phyloP scores from a whole-genome alignment of 2,888 invertebrate genomes.

The Apotomis turbidana region DNA sequence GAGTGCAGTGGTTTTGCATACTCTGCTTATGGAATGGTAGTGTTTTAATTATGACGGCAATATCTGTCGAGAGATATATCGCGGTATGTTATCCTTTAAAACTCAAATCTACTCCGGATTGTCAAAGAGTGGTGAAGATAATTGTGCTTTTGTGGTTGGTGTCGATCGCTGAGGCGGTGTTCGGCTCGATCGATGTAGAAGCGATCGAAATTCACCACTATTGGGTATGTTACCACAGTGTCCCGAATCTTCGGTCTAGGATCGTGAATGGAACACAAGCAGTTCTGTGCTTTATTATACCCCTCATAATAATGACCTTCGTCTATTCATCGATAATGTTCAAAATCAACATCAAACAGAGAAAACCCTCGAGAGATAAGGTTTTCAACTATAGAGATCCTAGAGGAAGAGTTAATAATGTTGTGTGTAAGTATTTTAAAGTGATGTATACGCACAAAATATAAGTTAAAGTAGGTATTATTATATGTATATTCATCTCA shows the following conservation, averaged over 20 bases:
- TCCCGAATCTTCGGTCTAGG: constrained; percentile 36
- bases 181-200: constrained; percentile 45
- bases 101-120: neutral
- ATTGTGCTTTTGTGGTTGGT: constrained; percentile 46
- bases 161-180: constrained; percentile 49
- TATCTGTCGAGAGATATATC: constrained; percentile 47
- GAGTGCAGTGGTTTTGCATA: constrained; percentile 25
- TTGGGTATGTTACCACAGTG: constrained; percentile 43
- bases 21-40: constrained; percentile 26
- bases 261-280: constrained; percentile 43
- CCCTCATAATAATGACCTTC: constrained; percentile 48
- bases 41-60: constrained; percentile 21
- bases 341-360: constrained; percentile 47
- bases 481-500: too few relatives aligned
- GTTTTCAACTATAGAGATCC: constrained; percentile 48
- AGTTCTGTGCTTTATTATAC: constrained; percentile 50
- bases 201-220: constrained; percentile 44
- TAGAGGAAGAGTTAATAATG: constrained; percentile 51
- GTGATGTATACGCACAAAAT: neutral
- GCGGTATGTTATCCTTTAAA: constrained; percentile 32
- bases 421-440: constrained; percentile 49
- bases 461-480: too few relatives aligned
- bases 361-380: constrained; percentile 42
- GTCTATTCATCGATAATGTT: constrained; percentile 51
- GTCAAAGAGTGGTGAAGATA: constrained; percentile 25